These are phyloP conservation scores for Hapalemur alaotrensis DNA, from an alignment of 2,797 vertebrate species.

Conservation along the genomic window DNA sequence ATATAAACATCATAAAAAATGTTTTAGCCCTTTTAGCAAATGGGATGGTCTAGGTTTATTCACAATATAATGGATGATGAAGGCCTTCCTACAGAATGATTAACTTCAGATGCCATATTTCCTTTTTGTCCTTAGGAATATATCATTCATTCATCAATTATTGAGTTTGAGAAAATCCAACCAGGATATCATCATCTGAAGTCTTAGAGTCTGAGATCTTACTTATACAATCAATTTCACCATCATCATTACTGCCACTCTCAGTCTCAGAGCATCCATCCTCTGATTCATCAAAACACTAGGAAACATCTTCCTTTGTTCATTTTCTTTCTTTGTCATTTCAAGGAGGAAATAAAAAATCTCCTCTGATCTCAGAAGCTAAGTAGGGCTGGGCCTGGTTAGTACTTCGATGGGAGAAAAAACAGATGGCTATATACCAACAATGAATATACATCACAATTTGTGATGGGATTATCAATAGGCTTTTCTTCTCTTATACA, in stretches of 20 bases:
- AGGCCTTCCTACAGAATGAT: not conserved
- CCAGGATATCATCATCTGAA: not conserved
- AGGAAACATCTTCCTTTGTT: not conserved
- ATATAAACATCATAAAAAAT: constrained; percentile 17
- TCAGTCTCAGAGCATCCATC: not conserved
- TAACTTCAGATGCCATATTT: not conserved
- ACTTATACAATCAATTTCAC: not conserved
- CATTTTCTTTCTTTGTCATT: constrained; percentile 14
- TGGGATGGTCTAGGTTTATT: not conserved
- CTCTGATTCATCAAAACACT: not conserved
- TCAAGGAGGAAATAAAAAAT: not conserved
- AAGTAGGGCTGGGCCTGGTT: no score
- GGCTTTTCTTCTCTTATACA: not conserved
- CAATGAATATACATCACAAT: not conserved
- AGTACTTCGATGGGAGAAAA: not conserved
- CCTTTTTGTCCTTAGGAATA: not conserved
- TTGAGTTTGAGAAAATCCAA: not conserved
- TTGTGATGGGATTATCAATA: not conserved
- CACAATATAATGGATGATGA: not conserved
- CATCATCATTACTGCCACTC: not conserved
- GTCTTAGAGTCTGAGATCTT: not conserved
- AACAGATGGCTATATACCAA: not conserved
- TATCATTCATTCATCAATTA: not conserved
- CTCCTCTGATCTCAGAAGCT: no score
- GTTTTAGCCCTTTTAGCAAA: not conserved